Conservation (phyloP, 2,888 invertebrate species). For the Agriopis aurantiaria region DNA sequence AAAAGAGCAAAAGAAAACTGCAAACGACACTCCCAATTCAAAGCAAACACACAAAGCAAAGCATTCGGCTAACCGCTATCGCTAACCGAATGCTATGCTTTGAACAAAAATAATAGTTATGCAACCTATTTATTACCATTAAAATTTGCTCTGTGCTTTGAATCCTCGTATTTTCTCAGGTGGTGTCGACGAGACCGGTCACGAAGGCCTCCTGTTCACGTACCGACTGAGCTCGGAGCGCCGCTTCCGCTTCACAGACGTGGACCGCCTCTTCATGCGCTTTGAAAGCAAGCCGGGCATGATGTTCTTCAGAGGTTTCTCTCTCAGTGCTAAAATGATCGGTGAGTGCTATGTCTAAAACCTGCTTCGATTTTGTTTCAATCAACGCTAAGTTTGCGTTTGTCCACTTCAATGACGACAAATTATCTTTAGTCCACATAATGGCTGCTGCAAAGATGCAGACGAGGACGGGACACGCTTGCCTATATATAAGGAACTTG, state of each 20-base stretch:
- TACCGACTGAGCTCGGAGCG: slow-evolving; percentile 60
- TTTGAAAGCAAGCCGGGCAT: slow-evolving; percentile 60
- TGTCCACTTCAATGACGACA: background rate
- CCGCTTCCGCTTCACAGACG: slow-evolving; percentile 68
- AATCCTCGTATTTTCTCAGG: slow-evolving; percentile 52
- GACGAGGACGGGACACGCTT: too few relatives aligned
- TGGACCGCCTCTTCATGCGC: slow-evolving; percentile 71
- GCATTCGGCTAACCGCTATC: too few relatives aligned
- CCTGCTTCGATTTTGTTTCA: too few relatives aligned
- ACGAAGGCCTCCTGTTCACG: slow-evolving; percentile 71
- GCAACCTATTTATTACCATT: too few relatives aligned
- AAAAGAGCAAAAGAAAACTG: too few relatives aligned
- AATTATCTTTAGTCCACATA: background rate
- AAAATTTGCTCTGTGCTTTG: too few relatives aligned
- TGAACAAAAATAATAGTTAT: too few relatives aligned
- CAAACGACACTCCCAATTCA: too few relatives aligned
- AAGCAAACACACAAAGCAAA: too few relatives aligned
- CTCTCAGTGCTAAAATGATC: slow-evolving; percentile 67
- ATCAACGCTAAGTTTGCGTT: background rate
- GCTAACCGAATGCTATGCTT: too few relatives aligned
- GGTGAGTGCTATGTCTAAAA: slow-evolving; percentile 61
- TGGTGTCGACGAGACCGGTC: slow-evolving; percentile 61
- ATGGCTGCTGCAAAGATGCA: too few relatives aligned
- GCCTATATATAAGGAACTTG: too few relatives aligned
- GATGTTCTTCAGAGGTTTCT: slow-evolving; percentile 63